Base-by-base conservation (phyloP, 2,113 vertebrate species). In the Crocuta crocuta region DNA sequence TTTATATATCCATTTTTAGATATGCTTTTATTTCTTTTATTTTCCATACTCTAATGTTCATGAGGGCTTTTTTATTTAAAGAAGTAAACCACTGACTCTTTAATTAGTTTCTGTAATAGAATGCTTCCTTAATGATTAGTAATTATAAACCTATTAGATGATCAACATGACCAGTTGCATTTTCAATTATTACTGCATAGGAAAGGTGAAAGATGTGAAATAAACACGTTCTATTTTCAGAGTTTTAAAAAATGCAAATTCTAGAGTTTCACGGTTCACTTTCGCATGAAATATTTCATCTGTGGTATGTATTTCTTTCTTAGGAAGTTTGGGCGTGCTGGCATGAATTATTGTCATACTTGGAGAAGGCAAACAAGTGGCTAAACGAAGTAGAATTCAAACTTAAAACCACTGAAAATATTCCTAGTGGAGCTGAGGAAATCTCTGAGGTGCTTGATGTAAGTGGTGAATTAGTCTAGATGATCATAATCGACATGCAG, bases 301-400 rank as follows among this genome's bases (percentile, higher is more conserved):
- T 55, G 12, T 17, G 39, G 33, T 92, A 17, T 87, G 0, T 58
- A 0, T 89, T 97, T 94, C 53, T 93, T 98, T 76, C 78, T 97
- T 98, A 99, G 99, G 99, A 99, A 98, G 99, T 99, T 74, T 99
- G 99, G 99, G 99, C 99, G 0, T 99, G 99, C 88, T 99, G 99
- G 99, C 99, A 98, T 86, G 99, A 99, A 96, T 79, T 99, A 92
- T 97, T 99, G 94, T 99, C 99, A 0, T 99, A 99, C 97, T 98
- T 99, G 98, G 99, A 99, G 97, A 99, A 99, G 96, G 99, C 99
- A 98, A 99, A 99, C 91, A 99, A 99, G 88, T 99, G 99, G 99
- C 98, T 99, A 97, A 99, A 99, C 98, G 99, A 99, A 97, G 96
- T 99, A 95, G 99, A 99, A 98, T 93, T 97, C 84, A 99, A 99